Conservation (phyloP, 2,797 vertebrate species). For the Acipenser oxyrinchus region DNA sequence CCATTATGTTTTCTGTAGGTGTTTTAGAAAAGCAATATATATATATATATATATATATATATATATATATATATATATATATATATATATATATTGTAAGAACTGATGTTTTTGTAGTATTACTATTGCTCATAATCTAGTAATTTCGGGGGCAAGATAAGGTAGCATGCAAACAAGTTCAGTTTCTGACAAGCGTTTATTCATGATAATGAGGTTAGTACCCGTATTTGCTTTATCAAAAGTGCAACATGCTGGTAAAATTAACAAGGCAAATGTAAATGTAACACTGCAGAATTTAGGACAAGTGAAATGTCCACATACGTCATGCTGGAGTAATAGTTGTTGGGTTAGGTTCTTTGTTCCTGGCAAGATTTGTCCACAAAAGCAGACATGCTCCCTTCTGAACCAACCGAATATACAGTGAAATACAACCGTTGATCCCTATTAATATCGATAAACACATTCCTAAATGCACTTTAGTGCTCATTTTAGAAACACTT, state of each 20-base stretch:
- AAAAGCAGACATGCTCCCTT: background rate
- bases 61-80: conserved; percentile 3
- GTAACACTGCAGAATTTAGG: background rate
- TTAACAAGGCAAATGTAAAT: background rate
- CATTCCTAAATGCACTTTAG: conserved; percentile 8
- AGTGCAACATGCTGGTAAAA: background rate
- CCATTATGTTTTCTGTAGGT: background rate
- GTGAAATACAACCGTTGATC: background rate
- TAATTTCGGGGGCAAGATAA: conserved; percentile 2
- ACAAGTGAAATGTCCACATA: background rate
- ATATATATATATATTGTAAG: background rate
- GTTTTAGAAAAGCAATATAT: no score
- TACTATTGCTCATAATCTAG: background rate
- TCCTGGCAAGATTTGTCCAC: background rate
- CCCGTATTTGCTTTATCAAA: conserved; percentile 1
- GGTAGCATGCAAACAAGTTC: background rate
- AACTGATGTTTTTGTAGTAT: background rate
- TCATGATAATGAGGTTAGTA: background rate
- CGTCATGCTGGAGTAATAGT: background rate
- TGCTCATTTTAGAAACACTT: conserved; percentile 46
- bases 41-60: background rate
- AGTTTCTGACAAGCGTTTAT: conserved; percentile 6
- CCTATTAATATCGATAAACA: background rate
- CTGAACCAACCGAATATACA: background rate
- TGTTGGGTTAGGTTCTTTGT: background rate